Conservation (phyloP, 37 sponge, comb jelly and placozoan species). For the Chondrilla cf. caribensis region DNA sequence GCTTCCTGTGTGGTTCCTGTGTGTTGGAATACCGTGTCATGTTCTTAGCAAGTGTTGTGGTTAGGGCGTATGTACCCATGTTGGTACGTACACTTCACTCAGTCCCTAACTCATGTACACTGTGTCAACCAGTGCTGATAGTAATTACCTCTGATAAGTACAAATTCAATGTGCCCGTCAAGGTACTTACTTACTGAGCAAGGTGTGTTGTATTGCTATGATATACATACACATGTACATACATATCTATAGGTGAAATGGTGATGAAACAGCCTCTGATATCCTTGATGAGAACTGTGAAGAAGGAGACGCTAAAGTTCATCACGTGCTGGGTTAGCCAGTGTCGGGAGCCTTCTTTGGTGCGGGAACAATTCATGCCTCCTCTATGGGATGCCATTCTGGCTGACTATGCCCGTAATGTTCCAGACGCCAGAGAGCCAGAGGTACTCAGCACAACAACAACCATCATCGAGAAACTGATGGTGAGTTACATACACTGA, state of each 20-base stretch:
- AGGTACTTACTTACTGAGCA: too few relatives aligned
- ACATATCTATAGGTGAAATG: slow-evolving; percentile 59
- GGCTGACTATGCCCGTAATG: slow-evolving; percentile 83
- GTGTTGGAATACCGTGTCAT: background rate
- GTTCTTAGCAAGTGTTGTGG: background rate
- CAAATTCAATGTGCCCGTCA: too few relatives aligned
- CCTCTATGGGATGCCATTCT: slow-evolving; percentile 94
- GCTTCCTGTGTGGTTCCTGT: background rate
- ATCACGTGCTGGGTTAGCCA: slow-evolving; percentile 92
- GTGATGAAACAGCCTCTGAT: slow-evolving; percentile 91
- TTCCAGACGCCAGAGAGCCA: slow-evolving; percentile 94
- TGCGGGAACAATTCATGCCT: slow-evolving; percentile 94
- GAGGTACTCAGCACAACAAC: slow-evolving; percentile 92
- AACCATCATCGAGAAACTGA: slow-evolving; percentile 83
- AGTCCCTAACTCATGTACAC: too few relatives aligned
- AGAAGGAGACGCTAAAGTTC: slow-evolving; percentile 93
- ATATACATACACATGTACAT: background rate
- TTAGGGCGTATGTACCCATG: too few relatives aligned
- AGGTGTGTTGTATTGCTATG: background rate
- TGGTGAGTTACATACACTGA: slow-evolving; percentile 36
- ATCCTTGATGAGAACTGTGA: slow-evolving; percentile 85
- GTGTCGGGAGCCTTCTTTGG: slow-evolving; percentile 78
- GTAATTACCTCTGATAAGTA: too few relatives aligned
- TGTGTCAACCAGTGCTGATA: too few relatives aligned
- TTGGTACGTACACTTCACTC: too few relatives aligned